phyloP scores from a whole-genome alignment of 2,113 vertebrate genomes.

The Eubucco bourcierii region DNA sequence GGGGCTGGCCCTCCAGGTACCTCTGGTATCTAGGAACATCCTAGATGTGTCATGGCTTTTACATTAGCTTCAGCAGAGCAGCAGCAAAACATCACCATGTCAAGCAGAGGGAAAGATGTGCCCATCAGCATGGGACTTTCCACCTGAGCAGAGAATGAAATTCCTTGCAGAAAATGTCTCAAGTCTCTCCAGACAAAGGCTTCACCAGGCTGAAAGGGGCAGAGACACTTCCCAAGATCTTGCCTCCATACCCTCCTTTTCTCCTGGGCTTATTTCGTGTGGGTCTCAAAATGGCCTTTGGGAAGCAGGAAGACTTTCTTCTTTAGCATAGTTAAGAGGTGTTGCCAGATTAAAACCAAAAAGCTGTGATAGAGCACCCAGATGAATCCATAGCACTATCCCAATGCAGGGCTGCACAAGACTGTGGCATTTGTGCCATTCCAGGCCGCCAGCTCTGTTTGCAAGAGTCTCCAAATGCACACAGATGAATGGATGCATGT shows the following conservation, averaged over 20 bases:
- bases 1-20: neutral
- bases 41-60: neutral
- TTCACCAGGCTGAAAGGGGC: neutral
- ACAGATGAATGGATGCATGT: rapidly evolving
- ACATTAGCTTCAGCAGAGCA: neutral
- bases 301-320: neutral
- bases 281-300: neutral
- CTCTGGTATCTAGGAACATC: neutral
- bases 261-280: neutral
- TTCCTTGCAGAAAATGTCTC: rapidly evolving
- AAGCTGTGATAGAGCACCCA: neutral
- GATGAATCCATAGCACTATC: rapidly evolving
- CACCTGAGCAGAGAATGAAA: neutral
- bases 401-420: neutral
- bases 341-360: neutral
- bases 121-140: neutral
- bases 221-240: neutral
- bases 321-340: neutral
- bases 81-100: neutral
- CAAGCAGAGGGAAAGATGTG: rapidly evolving
- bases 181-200: neutral
- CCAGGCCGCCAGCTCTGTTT: neutral
- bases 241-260: neutral
- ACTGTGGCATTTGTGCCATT: rapidly evolving
- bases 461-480: neutral